phyloP scores from a whole-genome alignment of 2,113 vertebrate genomes.

The Tenrec ecaudatus region DNA sequence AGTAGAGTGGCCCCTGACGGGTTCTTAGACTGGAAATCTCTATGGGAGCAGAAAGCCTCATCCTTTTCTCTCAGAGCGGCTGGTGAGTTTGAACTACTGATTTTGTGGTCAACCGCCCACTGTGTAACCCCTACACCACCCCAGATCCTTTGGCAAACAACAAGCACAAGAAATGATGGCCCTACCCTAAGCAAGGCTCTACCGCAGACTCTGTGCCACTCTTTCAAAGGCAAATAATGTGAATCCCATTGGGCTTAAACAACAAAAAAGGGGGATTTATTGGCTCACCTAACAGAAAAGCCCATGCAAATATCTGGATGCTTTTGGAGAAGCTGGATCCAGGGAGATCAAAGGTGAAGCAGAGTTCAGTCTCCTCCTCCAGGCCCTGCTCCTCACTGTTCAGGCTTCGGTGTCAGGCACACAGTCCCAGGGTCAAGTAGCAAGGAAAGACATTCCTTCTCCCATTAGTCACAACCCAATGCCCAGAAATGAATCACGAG shows the following conservation, averaged over 20 bases:
- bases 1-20: no score
- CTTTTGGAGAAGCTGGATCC: not conserved
- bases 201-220: conserved; percentile 21
- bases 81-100: no score
- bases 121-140: no score
- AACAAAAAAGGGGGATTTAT: not conserved
- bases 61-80: no score
- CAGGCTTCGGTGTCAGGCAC: not conserved
- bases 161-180: not conserved
- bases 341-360: not conserved
- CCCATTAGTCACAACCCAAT: conserved; percentile 30
- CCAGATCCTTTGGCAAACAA: not conserved
- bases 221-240: conserved; percentile 36
- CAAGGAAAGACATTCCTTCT: conserved; percentile 25
- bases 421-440: not conserved
- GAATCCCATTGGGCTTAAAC: conserved; percentile 20
- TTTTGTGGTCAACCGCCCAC: no score
- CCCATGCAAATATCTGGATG: not conserved
- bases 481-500: conserved; percentile 5
- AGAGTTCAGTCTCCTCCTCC: not conserved
- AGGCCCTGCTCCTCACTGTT: not conserved
- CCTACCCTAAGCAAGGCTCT: not conserved
- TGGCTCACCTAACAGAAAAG: not conserved
- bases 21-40: no score
- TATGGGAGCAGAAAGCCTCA: no score